These are phyloP conservation scores for Alligator sinensis DNA, from an alignment of 2,113 vertebrate genomes.

Conservation along the genomic window DNA sequence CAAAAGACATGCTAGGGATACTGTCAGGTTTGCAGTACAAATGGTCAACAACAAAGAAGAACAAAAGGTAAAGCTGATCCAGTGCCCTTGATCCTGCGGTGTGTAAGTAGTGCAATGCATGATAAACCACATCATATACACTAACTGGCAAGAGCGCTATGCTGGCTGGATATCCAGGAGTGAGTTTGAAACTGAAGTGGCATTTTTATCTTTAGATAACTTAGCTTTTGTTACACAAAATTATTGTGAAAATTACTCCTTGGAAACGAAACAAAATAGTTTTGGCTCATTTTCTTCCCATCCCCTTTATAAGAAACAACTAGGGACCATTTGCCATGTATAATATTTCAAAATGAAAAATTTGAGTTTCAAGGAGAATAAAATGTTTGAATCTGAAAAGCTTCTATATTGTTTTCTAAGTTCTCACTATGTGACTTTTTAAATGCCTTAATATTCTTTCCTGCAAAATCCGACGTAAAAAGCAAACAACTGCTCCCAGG, in stretches of 20 bases:
- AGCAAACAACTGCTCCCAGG: background rate
- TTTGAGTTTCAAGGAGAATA: background rate
- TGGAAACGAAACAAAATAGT: background rate
- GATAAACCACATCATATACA: background rate
- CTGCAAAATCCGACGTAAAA: background rate
- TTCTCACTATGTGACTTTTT: background rate
- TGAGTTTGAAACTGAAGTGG: background rate
- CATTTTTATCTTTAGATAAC: background rate
- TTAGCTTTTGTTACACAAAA: fast-evolving
- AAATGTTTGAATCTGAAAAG: fast-evolving
- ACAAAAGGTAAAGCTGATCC: slow-evolving; percentile 58
- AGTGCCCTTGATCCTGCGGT: slow-evolving; percentile 10
- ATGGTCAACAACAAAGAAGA: slow-evolving; percentile 39
- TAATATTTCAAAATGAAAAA: background rate
- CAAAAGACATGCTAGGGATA: background rate
- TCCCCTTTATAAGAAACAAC: background rate
- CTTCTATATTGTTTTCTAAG: background rate
- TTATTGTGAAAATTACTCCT: background rate
- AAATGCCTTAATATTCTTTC: background rate
- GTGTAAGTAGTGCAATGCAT: background rate
- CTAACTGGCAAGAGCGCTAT: background rate
- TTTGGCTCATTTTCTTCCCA: fast-evolving
- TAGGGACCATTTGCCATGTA: background rate
- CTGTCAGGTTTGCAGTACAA: background rate
- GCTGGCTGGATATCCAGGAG: background rate